These are phyloP conservation scores for Sturnus vulgaris DNA, from an alignment of 2,113 vertebrate genomes.

Conservation along the genomic window DNA sequence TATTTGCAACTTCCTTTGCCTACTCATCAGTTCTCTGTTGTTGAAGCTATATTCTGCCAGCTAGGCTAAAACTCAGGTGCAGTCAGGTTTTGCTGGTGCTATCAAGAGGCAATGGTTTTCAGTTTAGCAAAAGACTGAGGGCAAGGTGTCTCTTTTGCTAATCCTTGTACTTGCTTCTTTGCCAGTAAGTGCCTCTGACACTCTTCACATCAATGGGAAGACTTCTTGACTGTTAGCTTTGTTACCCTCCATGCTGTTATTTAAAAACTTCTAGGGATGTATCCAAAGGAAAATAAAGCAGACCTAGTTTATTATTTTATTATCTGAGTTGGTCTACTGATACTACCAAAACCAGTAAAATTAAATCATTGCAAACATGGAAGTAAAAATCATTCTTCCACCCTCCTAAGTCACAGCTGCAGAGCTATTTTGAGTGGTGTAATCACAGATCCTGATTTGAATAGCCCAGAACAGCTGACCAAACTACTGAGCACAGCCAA, in stretches of 20 bases:
- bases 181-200: not conserved
- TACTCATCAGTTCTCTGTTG: not conserved
- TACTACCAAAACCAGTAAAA: not conserved
- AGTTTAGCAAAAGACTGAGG: not conserved
- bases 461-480: not conserved
- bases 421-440: not conserved
- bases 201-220: not conserved
- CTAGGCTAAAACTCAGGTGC: not conserved
- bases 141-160: not conserved
- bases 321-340: not conserved
- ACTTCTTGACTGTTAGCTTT: not conserved
- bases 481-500: not conserved
- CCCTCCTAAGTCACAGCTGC: not conserved
- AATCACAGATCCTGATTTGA: slow-evolving; percentile 4
- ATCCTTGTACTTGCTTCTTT: not conserved
- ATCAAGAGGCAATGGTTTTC: not conserved
- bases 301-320: not conserved
- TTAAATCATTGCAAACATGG: not conserved
- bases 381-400: not conserved
- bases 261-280: not conserved
- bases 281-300: not conserved
- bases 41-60: not conserved
- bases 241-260: not conserved
- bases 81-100: not conserved
- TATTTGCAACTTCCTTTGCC: rapidly evolving